phyloP scores from a whole-genome alignment of 1,140 invertebrate genomes.

The Muscidifurax raptorellus region DNA sequence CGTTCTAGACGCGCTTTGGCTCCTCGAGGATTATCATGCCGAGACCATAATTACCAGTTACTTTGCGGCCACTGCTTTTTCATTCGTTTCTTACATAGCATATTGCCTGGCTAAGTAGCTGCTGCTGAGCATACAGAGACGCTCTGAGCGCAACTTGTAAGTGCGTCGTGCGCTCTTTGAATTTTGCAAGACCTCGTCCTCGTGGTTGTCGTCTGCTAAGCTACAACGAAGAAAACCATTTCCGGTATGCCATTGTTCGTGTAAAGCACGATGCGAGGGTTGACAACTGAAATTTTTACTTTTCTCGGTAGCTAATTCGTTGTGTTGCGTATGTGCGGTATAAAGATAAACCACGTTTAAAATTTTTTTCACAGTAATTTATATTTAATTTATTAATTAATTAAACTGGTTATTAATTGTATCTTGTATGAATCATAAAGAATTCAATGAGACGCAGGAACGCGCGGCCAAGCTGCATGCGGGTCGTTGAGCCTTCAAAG shows the following conservation, averaged over 20 bases:
- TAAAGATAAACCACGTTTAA: neutral
- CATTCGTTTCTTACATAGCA: constrained; percentile 28
- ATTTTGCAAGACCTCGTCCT: neutral
- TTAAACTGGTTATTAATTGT: too few relatives aligned
- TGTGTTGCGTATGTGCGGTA: neutral
- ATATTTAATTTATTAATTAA: neutral
- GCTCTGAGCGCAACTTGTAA: neutral
- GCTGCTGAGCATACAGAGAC: neutral
- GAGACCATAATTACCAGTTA: constrained; percentile 48
- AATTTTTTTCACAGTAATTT: neutral
- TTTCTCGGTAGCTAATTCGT: neutral
- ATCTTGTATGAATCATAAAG: too few relatives aligned
- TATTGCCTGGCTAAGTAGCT: constrained; percentile 26
- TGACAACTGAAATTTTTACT: constrained; percentile 11
- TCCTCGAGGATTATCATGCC: constrained; percentile 49
- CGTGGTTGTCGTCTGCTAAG: neutral
- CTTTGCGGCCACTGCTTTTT: constrained; percentile 40
- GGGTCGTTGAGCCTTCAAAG: neutral
- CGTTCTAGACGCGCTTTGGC: neutral
- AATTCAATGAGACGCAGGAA: too few relatives aligned
- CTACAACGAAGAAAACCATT: constrained; percentile 2
- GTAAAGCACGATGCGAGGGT: neutral
- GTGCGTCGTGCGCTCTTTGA: neutral
- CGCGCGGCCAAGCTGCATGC: neutral
- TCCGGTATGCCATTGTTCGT: constrained; percentile 11